phyloP scores from a whole-genome alignment of 1,140 invertebrate genomes.

The Aporrectodea caliginosa region DNA sequence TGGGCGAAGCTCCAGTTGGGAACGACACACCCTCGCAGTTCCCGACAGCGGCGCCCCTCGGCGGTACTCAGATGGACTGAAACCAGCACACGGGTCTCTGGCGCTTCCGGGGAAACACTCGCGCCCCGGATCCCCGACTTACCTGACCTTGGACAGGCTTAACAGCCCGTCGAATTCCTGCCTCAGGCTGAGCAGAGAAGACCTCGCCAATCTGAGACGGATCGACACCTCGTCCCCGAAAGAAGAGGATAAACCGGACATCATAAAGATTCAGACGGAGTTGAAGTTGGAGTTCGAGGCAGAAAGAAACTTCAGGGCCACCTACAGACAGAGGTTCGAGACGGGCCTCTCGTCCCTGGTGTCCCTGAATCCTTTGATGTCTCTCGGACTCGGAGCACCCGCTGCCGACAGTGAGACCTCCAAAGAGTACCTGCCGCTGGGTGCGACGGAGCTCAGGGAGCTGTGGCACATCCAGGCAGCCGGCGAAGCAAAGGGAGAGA shows the following conservation, averaged over 20 bases:
- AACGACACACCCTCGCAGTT: too few relatives aligned
- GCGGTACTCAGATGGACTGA: neutral
- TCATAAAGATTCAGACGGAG: neutral
- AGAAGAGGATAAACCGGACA: neutral
- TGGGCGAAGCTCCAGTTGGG: too few relatives aligned
- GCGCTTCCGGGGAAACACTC: neutral
- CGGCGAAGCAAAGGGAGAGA: neutral
- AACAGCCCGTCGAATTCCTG: neutral
- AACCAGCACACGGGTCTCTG: neutral
- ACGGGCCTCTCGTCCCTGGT: too few relatives aligned
- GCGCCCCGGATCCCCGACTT: neutral
- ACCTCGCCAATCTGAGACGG: neutral
- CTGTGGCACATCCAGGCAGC: neutral
- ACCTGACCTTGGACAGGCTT: neutral
- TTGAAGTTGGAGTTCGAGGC: neutral
- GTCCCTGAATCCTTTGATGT: too few relatives aligned
- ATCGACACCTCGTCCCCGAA: too few relatives aligned
- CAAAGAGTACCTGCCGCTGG: neutral
- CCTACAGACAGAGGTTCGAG: neutral
- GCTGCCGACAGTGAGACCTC: neutral
- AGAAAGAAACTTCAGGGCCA: neutral
- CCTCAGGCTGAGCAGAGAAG: neutral
- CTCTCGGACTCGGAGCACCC: neutral
- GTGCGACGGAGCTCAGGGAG: neutral
- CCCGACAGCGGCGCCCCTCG: too few relatives aligned